Percentiles rank a stretch among this genome's conserved stretches.
These are phyloP conservation scores for Ciconia nigra DNA, from an alignment of 2,797 vertebrate genomes.

Conservation along the genomic window DNA sequence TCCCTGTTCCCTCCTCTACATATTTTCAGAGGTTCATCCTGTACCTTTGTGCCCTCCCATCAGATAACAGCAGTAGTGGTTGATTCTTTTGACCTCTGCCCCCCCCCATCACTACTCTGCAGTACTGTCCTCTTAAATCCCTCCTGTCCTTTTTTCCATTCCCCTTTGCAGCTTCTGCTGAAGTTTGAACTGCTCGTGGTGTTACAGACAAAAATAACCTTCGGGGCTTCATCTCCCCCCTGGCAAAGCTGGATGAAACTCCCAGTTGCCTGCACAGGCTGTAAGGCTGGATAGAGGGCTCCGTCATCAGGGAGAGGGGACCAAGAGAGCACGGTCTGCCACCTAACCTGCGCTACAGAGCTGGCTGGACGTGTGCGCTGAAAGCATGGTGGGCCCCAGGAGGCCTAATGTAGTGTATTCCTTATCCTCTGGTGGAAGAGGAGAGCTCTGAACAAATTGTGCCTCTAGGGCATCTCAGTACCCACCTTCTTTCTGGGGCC, in stretches of 20 bases:
- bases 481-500: neutral
- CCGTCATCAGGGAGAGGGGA: rapidly evolving
- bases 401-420: neutral
- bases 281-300: neutral
- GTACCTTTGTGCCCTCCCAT: neutral
- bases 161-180: neutral
- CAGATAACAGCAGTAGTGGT: neutral
- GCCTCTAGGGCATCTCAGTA: neutral
- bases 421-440: neutral
- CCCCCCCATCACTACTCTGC: neutral
- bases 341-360: neutral
- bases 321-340: neutral
- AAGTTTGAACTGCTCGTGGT: neutral
- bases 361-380: neutral
- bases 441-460: neutral
- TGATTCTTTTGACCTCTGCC: neutral
- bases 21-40: neutral
- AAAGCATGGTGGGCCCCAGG: neutral
- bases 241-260: neutral
- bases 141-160: neutral
- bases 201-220: neutral
- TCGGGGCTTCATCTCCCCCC: rapidly evolving
- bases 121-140: neutral
- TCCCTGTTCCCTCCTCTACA: neutral
- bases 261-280: neutral